These are phyloP conservation scores for Spilosoma lubricipeda DNA, from an alignment of 2,888 invertebrate genomes.

Conservation along the genomic window DNA sequence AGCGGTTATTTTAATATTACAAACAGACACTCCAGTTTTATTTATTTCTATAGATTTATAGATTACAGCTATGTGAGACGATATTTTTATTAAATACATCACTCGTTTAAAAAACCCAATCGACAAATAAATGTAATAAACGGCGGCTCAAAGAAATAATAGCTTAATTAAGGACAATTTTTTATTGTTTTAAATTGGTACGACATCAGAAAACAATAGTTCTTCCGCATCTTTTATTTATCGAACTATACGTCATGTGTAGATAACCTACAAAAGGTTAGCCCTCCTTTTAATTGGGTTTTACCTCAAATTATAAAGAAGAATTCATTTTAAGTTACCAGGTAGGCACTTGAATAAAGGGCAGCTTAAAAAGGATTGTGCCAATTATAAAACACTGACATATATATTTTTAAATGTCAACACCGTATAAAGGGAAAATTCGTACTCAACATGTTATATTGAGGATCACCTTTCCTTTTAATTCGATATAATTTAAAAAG, in stretches of 20 bases:
- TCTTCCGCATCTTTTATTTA: neutral
- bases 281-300: neutral
- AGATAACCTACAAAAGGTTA: neutral
- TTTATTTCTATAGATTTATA: too few species aligned
- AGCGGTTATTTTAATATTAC: too few species aligned
- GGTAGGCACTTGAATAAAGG: neutral
- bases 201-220: neutral
- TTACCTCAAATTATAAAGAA: neutral
- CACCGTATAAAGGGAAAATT: slow-evolving; percentile 2
- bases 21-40: too few species aligned
- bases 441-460: neutral
- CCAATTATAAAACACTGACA: neutral
- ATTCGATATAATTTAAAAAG: neutral
- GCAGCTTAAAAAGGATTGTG: neutral
- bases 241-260: neutral
- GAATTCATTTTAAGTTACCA: neutral
- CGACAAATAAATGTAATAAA: too few species aligned
- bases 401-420: slow-evolving; percentile 22
- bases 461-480: slow-evolving; percentile 6
- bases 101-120: too few species aligned
- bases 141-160: too few species aligned
- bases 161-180: too few species aligned
- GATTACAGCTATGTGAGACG: too few species aligned
- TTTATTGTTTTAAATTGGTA: neutral
- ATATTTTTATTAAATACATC: too few species aligned